Evolutionary conservation across 1,140 invertebrate genomes (phyloP).

Genomic region (Ostrea edulis): DNA sequence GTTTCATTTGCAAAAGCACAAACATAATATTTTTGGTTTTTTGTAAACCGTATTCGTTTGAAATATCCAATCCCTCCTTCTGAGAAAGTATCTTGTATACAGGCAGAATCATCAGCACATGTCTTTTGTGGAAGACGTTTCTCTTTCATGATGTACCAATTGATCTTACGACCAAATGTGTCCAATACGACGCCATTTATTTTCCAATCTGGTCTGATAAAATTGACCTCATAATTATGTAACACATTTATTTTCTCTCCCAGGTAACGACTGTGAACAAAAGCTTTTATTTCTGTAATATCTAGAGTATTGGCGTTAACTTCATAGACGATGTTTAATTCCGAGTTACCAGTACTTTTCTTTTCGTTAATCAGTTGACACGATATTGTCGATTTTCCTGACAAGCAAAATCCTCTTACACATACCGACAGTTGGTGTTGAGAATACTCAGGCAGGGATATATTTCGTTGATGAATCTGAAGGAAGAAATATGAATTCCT

Average conservation of each 20-base stretch:
- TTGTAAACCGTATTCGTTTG: not conserved
- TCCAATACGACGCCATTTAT: slow-evolving; percentile 45
- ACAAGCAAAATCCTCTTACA: slow-evolving; percentile 25
- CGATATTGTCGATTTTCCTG: not conserved
- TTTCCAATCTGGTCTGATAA: slow-evolving; percentile 26
- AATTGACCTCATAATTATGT: slow-evolving; percentile 52
- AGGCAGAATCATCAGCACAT: slow-evolving; percentile 32
- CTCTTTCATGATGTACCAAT: slow-evolving; percentile 55
- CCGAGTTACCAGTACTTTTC: slow-evolving; percentile 14
- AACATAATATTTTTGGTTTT: slow-evolving; percentile 20
- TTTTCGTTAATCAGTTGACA: not conserved
- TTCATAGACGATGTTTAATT: slow-evolving; percentile 36
- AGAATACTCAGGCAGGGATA: not conserved
- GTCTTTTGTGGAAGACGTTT: not conserved
- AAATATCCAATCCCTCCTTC: slow-evolving; percentile 4
- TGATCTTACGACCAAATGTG: slow-evolving; percentile 13
- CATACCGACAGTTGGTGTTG: slow-evolving; percentile 10
- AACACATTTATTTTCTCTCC: slow-evolving; percentile 42
- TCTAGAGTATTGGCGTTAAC: not conserved
- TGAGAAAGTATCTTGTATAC: not conserved
- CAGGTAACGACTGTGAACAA: slow-evolving; percentile 44
- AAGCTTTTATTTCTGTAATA: slow-evolving; percentile 34
- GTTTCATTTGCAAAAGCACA: slow-evolving; percentile 34
- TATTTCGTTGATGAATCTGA: not conserved
- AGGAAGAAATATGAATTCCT: not conserved